These are phyloP conservation scores for Phoeniculus purpureus DNA, from an alignment of 2,797 vertebrate species.

Conservation along the genomic window DNA sequence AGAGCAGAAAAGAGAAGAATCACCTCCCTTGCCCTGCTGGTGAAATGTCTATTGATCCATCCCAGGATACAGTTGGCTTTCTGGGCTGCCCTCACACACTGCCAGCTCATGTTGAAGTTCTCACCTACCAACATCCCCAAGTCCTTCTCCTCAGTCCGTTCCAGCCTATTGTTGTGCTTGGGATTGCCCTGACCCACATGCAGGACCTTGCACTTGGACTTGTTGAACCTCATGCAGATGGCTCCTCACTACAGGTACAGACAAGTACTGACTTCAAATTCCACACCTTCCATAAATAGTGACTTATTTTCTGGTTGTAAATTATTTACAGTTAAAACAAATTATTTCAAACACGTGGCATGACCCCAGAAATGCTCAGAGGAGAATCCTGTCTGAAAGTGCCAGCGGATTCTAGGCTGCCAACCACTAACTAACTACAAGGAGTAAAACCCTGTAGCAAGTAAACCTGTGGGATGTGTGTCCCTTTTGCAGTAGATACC, in stretches of 20 bases:
- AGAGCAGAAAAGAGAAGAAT: too few relatives aligned
- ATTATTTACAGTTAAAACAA: not conserved
- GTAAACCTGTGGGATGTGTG: not conserved
- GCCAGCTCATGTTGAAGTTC: too few relatives aligned
- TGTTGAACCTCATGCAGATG: not conserved
- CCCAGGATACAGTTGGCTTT: too few relatives aligned
- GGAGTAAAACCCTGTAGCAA: slow-evolving; percentile 21
- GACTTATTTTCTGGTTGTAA: slow-evolving; percentile 9
- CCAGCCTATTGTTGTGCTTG: too few relatives aligned
- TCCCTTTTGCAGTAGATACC: not conserved
- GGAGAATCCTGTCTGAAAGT: not conserved
- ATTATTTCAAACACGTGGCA: not conserved
- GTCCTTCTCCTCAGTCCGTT: too few relatives aligned
- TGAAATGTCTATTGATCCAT: too few relatives aligned
- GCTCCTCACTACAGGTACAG: not conserved
- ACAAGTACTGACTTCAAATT: not conserved
- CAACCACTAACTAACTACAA: not conserved
- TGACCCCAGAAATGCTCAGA: slow-evolving; percentile 5
- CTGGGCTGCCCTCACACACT: too few relatives aligned
- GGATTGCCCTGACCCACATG: too few relatives aligned
- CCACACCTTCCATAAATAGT: not conserved
- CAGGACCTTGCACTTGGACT: too few relatives aligned
- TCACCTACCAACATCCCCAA: too few relatives aligned
- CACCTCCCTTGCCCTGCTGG: too few relatives aligned
- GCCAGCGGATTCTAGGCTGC: not conserved